These are phyloP conservation scores for Erebia epiphron DNA, from an alignment of 2,888 invertebrate species.

Conservation along the genomic window DNA sequence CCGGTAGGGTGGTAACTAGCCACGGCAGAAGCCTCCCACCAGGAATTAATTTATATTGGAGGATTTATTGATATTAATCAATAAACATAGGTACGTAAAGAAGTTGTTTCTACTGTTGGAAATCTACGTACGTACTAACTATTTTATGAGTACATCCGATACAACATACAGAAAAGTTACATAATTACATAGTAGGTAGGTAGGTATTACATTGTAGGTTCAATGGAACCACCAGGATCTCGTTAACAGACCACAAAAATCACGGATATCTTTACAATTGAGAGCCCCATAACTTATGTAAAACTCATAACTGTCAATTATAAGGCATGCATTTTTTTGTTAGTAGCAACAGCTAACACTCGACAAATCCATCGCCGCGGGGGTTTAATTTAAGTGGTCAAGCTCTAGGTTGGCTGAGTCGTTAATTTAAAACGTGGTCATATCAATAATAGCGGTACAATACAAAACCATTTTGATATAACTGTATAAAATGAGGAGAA, in stretches of 20 bases:
- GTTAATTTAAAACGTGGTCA: conserved; percentile 32
- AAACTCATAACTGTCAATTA: conserved; percentile 36
- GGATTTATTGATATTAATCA: no score
- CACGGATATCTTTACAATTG: conserved; percentile 22
- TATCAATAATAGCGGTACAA: conserved; percentile 31
- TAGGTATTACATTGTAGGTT: no score
- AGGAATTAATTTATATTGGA: no score
- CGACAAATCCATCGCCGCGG: conserved; percentile 32
- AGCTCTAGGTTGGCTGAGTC: conserved; percentile 16
- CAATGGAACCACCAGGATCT: background rate
- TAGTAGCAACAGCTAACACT: conserved; percentile 13
- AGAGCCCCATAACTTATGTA: conserved; percentile 24
- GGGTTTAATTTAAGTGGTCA: conserved; percentile 30
- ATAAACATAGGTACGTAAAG: no score
- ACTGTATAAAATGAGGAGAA: conserved; percentile 9
- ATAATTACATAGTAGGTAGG: background rate
- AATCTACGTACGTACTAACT: background rate
- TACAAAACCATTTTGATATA: conserved; percentile 18
- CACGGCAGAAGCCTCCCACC: no score
- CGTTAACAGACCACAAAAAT: conserved; percentile 15
- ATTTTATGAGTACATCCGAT: conserved; percentile 1
- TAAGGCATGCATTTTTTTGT: conserved; percentile 23
- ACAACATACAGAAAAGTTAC: background rate
- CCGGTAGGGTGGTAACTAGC: no score
- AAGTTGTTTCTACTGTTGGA: background rate